Conservation (phyloP, 2,113 vertebrate genomes). For the Myotis yumanensis region DNA sequence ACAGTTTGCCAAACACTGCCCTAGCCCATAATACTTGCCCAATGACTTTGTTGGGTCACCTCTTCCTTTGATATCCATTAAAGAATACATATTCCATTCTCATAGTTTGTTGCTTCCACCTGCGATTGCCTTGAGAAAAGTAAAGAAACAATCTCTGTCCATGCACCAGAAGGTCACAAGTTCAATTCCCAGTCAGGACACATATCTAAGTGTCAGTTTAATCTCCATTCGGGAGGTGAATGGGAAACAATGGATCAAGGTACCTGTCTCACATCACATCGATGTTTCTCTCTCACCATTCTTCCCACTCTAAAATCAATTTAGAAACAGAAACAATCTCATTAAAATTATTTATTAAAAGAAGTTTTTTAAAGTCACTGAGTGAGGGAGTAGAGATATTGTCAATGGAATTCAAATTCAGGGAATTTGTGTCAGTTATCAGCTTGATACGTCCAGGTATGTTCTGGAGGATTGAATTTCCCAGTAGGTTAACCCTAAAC, state of each 20-base stretch:
- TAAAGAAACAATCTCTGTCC: neutral
- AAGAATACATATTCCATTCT: neutral
- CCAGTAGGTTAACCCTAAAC: no score
- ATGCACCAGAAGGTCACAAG: no score
- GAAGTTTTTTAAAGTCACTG: neutral
- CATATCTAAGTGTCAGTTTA: neutral
- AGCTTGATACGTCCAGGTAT: no score
- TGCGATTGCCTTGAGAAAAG: neutral
- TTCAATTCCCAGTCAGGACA: no score
- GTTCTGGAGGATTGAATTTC: no score
- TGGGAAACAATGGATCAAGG: neutral
- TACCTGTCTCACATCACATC: neutral
- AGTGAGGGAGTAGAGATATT: neutral
- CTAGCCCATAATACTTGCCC: no score
- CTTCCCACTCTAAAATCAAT: no score
- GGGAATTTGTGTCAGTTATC: neutral
- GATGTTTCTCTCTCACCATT: neutral
- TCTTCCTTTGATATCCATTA: no score
- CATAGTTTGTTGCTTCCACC: neutral
- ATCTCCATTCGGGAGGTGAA: neutral
- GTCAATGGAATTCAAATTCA: neutral
- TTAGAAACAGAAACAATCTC: neutral
- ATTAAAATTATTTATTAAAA: constrained; percentile 24
- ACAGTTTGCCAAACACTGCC: no score
- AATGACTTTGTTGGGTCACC: no score